Evolutionary conservation across 1,140 invertebrate species (phyloP).

Genomic region (Eubasilissa regina): DNA sequence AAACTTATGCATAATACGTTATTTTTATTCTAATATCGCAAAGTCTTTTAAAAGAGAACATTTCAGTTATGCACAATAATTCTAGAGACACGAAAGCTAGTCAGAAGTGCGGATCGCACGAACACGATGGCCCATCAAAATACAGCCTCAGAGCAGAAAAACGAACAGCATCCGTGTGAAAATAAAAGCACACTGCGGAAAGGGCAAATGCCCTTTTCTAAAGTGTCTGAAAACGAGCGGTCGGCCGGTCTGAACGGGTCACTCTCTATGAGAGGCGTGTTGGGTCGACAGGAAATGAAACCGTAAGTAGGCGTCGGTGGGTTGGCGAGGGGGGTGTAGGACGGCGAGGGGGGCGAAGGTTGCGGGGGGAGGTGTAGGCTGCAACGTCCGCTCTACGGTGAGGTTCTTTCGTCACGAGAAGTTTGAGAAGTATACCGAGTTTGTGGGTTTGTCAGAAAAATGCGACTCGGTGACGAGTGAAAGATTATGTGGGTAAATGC

Average conservation of each 20-base stretch:
- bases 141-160: not conserved
- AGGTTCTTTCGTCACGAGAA: conserved; percentile 3
- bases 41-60: too few relatives aligned
- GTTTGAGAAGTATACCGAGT: not conserved
- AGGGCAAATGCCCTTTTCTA: not conserved
- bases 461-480: too few relatives aligned
- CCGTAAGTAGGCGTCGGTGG: conserved; percentile 3
- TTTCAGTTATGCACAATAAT: too few relatives aligned
- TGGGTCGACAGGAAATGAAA: conserved; percentile 26
- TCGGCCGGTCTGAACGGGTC: too few relatives aligned
- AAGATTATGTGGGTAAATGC: too few relatives aligned
- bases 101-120: too few relatives aligned
- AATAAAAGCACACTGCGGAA: not conserved
- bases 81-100: too few relatives aligned
- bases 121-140: not conserved
- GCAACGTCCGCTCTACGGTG: not conserved
- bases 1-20: too few relatives aligned
- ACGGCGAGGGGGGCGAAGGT: not conserved
- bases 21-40: too few relatives aligned
- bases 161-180: not conserved
- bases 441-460: too few relatives aligned
- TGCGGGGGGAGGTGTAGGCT: not conserved
- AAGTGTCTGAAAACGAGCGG: not conserved
- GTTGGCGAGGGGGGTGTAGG: not conserved
- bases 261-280: not conserved